Conservation (phyloP, 2,113 vertebrate genomes). For the Porphyrio hochstetteri region DNA sequence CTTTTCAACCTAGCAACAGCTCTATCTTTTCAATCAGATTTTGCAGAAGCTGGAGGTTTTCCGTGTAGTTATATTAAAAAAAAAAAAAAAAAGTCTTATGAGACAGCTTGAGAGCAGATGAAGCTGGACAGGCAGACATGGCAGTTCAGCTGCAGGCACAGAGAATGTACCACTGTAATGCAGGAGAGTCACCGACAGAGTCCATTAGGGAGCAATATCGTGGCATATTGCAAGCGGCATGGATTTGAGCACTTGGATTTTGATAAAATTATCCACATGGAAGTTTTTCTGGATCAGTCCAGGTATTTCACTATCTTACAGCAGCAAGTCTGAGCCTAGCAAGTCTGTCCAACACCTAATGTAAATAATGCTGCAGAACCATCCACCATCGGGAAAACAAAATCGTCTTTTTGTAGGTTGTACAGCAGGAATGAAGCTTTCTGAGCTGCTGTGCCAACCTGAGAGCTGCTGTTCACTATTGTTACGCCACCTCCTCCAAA, state of each 20-base stretch:
- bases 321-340: neutral
- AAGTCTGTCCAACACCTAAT: neutral
- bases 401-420: neutral
- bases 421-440: neutral
- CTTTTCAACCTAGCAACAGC: slow-evolving; percentile 28
- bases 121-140: neutral
- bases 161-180: neutral
- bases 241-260: neutral
- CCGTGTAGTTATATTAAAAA: neutral
- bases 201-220: accelerated
- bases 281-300: neutral
- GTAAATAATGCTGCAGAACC: neutral
- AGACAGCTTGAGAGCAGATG: neutral
- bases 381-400: neutral
- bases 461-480: neutral
- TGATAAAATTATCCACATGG: neutral
- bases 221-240: neutral
- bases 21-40: neutral
- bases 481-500: neutral
- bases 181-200: neutral
- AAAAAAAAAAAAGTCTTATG: neutral
- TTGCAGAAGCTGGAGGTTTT: neutral
- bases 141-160: neutral
- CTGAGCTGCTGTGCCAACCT: neutral
- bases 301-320: neutral